Conservation (phyloP, 2,113 vertebrate genomes). For the Phainopepla nitens region DNA sequence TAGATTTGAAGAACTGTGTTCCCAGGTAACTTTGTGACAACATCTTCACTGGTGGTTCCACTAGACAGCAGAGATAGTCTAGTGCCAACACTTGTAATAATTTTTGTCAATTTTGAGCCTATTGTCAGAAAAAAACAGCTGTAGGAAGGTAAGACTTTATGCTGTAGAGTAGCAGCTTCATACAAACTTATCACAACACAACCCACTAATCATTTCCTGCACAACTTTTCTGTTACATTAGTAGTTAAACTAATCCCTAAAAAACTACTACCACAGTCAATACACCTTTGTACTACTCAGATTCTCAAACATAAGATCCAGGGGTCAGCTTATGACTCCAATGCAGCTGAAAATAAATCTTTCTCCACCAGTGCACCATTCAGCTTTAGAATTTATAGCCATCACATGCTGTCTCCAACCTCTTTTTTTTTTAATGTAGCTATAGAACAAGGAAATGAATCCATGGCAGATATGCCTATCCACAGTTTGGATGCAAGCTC, state of each 20-base stretch:
- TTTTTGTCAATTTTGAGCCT: background rate
- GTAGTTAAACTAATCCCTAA: background rate
- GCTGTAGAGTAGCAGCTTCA: background rate
- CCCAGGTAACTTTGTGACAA: background rate
- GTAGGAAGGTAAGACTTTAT: background rate
- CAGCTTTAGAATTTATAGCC: background rate
- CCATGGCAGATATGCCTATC: background rate
- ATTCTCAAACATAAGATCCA: background rate
- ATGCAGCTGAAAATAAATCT: background rate
- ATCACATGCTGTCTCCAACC: background rate
- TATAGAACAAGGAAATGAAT: background rate
- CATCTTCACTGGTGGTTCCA: background rate
- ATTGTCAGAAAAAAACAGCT: background rate
- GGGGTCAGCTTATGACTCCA: background rate
- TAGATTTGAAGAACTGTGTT: too few species aligned
- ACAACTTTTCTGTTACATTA: background rate
- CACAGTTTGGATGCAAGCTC: background rate
- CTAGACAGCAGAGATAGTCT: background rate
- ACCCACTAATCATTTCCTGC: background rate
- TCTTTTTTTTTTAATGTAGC: background rate
- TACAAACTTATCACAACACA: background rate
- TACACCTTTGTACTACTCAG: background rate
- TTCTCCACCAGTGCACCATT: background rate
- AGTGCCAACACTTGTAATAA: background rate
- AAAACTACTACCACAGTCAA: background rate